Evolutionary conservation across 1,140 invertebrate genomes (phyloP).

Genomic region (Drosophila aff.): DNA sequence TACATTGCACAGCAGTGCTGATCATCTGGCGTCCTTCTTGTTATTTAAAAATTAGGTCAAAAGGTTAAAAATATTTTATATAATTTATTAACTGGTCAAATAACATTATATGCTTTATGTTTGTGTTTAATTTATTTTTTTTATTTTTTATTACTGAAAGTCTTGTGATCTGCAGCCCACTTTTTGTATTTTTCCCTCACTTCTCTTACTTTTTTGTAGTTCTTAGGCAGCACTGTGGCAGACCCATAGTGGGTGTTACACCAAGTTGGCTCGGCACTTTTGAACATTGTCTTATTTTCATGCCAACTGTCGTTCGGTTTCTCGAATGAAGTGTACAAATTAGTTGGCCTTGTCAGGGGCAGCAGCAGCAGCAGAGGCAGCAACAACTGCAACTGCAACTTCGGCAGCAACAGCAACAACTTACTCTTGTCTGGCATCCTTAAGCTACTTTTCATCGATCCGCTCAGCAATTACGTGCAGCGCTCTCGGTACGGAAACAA

Average conservation of each 20-base stretch:
- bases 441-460: conserved; percentile 81
- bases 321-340: conserved; percentile 77
- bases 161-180: not conserved
- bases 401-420: conserved; percentile 14
- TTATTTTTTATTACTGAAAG: not conserved
- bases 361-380: conserved; percentile 23
- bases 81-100: not conserved
- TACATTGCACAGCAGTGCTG: conserved; percentile 64
- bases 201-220: not conserved
- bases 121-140: not conserved
- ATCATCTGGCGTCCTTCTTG: not conserved
- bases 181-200: no score
- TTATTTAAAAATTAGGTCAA: not conserved
- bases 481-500: conserved; percentile 75
- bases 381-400: conserved; percentile 15
- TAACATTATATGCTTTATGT: no score
- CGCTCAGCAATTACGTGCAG: conserved; percentile 78
- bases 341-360: conserved; percentile 78
- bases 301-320: conserved; percentile 75
- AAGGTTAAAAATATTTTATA: not conserved
- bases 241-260: conserved; percentile 40
- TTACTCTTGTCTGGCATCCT: conserved; percentile 58
- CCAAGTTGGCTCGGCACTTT: conserved; percentile 53
- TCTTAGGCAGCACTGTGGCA: not conserved
- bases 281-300: conserved; percentile 77